phyloP scores from a whole-genome alignment of 2,113 vertebrate species.

The Hemibagrus wyckioides region DNA sequence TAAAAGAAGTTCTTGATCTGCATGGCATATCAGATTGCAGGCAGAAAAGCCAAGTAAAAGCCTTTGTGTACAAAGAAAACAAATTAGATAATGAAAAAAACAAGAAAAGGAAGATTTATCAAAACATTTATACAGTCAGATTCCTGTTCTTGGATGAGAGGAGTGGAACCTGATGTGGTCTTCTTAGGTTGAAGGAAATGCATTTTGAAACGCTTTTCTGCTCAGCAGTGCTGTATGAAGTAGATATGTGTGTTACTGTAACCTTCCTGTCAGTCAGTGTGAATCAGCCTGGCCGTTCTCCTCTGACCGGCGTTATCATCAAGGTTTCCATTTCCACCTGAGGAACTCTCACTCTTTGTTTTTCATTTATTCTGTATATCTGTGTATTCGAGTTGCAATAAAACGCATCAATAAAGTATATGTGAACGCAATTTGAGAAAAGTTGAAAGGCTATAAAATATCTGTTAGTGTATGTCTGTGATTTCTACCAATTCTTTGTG shows the following conservation, averaged over 20 bases:
- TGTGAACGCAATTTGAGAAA: background rate
- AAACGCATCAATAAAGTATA: background rate
- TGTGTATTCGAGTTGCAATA: background rate
- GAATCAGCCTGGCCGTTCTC: background rate
- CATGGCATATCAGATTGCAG: background rate
- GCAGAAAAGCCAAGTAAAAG: background rate
- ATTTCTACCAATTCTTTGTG: no score
- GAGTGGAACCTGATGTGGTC: background rate
- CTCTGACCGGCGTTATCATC: background rate
- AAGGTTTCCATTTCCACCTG: background rate
- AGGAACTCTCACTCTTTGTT: background rate
- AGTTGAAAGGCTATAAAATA: background rate
- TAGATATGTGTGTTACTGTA: background rate
- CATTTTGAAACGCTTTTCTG: background rate
- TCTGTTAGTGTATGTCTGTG: background rate
- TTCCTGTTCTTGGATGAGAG: background rate
- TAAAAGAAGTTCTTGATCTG: background rate
- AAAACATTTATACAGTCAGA: background rate
- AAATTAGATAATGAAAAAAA: background rate
- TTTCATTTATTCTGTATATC: background rate
- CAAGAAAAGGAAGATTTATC: background rate
- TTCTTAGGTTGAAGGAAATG: background rate
- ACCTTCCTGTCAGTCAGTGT: background rate
- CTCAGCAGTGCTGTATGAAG: background rate
- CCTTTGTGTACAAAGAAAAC: background rate